phyloP scores from a whole-genome alignment of 2,888 invertebrate genomes.

The Acrobasis repandana region DNA sequence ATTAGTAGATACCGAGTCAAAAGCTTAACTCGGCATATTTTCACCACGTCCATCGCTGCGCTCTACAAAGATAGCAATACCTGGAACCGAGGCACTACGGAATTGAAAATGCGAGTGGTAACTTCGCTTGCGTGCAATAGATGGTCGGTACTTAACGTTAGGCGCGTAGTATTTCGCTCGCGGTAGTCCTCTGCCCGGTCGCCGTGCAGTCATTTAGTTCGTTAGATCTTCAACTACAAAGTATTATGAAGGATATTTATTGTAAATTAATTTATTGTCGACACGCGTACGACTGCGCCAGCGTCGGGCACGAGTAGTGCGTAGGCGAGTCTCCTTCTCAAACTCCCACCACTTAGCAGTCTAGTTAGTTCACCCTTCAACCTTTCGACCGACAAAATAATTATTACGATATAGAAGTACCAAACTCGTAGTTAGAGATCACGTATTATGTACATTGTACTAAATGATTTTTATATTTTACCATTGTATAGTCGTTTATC shows the following conservation, averaged over 20 bases:
- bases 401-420: slow-evolving; percentile 75
- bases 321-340: slow-evolving; percentile 56
- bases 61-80: slow-evolving; percentile 38
- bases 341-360: slow-evolving; percentile 70
- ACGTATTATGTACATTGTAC: slow-evolving; percentile 77
- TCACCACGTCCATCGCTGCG: slow-evolving; percentile 39
- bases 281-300: slow-evolving; percentile 18
- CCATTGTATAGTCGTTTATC: slow-evolving; percentile 81
- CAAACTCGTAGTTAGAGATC: slow-evolving; percentile 80
- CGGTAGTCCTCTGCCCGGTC: slow-evolving; percentile 41
- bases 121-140: slow-evolving; percentile 68
- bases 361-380: slow-evolving; percentile 63
- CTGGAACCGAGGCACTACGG: slow-evolving; percentile 71
- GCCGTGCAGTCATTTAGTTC: slow-evolving; percentile 22
- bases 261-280: slow-evolving; percentile 24
- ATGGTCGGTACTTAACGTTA: slow-evolving; percentile 65
- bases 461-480: slow-evolving; percentile 80
- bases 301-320: slow-evolving; percentile 50
- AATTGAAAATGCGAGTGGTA: slow-evolving; percentile 74
- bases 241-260: slow-evolving; percentile 25
- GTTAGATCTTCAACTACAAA: slow-evolving; percentile 20
- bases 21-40: background rate
- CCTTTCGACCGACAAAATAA: slow-evolving; percentile 58
- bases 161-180: slow-evolving; percentile 56
- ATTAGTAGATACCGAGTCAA: background rate